These are phyloP conservation scores for Dicycla oo DNA, from an alignment of 2,888 invertebrate species.

Conservation along the genomic window DNA sequence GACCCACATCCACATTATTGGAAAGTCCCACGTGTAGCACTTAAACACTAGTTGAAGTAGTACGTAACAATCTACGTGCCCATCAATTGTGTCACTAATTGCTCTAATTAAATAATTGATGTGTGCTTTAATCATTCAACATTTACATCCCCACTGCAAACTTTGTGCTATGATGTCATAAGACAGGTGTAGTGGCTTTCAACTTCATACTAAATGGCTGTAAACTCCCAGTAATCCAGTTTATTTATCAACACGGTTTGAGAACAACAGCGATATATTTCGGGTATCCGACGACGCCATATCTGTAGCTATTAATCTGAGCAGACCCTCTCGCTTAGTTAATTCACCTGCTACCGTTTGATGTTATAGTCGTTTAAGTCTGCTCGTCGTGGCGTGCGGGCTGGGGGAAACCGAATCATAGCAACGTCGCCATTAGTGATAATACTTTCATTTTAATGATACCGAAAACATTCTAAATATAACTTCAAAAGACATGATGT, in stretches of 20 bases:
- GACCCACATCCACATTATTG: conserved; percentile 4
- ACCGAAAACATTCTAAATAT: conserved; percentile 19
- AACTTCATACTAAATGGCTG: conserved; percentile 40
- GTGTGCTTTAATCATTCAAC: conserved; percentile 31
- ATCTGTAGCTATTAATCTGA: conserved; percentile 82
- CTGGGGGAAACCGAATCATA: conserved; percentile 63
- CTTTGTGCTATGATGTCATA: conserved; percentile 32
- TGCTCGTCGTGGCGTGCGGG: conserved; percentile 67
- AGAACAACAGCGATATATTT: conserved; percentile 71
- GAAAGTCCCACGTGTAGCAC: conserved; percentile 5
- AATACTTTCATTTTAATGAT: conserved; percentile 64
- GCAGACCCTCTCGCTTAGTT: conserved; percentile 76
- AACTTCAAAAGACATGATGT: conserved; percentile 2
- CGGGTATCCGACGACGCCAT: conserved; percentile 70
- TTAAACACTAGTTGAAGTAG: conserved; percentile 30
- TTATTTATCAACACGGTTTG: conserved; percentile 56
- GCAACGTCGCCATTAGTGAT: conserved; percentile 73
- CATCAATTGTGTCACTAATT: conserved; percentile 44
- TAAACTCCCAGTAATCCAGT: conserved; percentile 52
- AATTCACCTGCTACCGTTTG: conserved; percentile 81
- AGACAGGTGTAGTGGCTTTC: conserved; percentile 30
- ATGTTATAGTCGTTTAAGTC: conserved; percentile 78
- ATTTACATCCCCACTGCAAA: conserved; percentile 38
- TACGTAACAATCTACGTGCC: conserved; percentile 10
- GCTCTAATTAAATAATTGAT: conserved; percentile 49